Base-by-base conservation (phyloP, 2,113 vertebrate genomes). In the Tetrax tetrax region DNA sequence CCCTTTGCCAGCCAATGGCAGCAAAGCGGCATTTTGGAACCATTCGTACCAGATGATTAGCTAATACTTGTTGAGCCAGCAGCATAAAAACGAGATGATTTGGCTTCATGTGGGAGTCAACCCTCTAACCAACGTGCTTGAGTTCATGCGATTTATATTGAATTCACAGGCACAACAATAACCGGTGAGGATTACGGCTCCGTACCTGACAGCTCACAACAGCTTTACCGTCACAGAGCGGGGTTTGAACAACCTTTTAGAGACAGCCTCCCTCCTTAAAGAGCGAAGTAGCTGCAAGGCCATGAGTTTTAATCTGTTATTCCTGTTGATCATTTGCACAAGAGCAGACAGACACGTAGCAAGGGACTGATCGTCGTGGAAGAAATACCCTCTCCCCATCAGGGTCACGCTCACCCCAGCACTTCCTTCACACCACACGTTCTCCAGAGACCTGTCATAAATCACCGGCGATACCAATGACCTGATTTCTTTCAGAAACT, bases 371-470 rank as follows among this genome's bases (percentile, higher is more conserved):
- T 16, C 3, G 2, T 64, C 50, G 75, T 64, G 57, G 61, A 28
- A 63, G 47, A 38, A 50, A 23, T 6, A 6, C 6, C 22, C n/a
- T 22, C 37, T 59, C 14, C 24, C 14, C 0, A 0, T 12, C 2
- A 0, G 1, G 21, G 24, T 41, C 2, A 1, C 38, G 6, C 21
- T 19, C 10, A 4, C 47, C 17, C 47, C 25, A 12, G 47, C 19
- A 11, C 14, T 23, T 28, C 59, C 79, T 48, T 38, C 53, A 66
- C 31, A 17, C 48, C 74, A 24, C 3, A 0, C 1, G 0, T 27
- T 53, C 24, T 50, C 77, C 31, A 16, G 57, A 28, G 59, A 18
- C 31, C 17, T 29, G 19, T 29, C 31, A 5, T 11, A 33, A 31
- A 28, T 48, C 72, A 14, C 47, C 11, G 22, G 10, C 18, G 76